Percentiles rank a stretch among this genome's conserved stretches.
Conservation (phyloP, 2,113 vertebrate species). For the Sitta europaea region DNA sequence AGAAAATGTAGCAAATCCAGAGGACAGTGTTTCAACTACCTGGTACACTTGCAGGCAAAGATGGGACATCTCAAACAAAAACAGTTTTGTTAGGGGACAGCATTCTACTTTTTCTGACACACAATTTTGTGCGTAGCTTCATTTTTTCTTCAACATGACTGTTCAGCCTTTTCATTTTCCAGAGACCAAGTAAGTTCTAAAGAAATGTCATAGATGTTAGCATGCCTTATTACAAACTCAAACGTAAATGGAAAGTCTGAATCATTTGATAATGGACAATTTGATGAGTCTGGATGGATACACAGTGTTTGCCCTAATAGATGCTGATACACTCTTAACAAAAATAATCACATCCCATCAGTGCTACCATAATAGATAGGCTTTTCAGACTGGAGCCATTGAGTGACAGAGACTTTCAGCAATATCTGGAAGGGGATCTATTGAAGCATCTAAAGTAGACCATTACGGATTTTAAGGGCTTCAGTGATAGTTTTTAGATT, state of each 20-base stretch:
- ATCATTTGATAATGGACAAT: not conserved
- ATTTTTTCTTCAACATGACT: not conserved
- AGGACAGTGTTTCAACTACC: not conserved
- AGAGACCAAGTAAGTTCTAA: not conserved
- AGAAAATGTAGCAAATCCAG: not conserved
- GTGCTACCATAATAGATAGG: not conserved
- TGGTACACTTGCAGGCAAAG: not conserved
- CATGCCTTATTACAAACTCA: not conserved
- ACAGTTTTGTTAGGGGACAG: not conserved
- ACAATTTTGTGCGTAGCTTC: not conserved
- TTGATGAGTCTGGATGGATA: not conserved
- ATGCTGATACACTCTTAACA: not conserved
- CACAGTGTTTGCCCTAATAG: not conserved
- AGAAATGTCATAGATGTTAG: not conserved
- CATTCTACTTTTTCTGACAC: not conserved
- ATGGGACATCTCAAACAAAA: not conserved
- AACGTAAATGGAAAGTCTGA: not conserved
- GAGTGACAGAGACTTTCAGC: not conserved
- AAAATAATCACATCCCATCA: not conserved
- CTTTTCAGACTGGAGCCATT: not conserved
- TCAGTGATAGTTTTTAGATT: not conserved
- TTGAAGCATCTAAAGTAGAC: not conserved
- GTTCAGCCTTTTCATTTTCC: not conserved
- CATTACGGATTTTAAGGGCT: conserved; percentile 8
- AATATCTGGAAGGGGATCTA: not conserved